Percentiles rank a stretch among this genome's conserved stretches.
Conservation (phyloP, 2,113 vertebrate species). For the Castor canadensis region DNA sequence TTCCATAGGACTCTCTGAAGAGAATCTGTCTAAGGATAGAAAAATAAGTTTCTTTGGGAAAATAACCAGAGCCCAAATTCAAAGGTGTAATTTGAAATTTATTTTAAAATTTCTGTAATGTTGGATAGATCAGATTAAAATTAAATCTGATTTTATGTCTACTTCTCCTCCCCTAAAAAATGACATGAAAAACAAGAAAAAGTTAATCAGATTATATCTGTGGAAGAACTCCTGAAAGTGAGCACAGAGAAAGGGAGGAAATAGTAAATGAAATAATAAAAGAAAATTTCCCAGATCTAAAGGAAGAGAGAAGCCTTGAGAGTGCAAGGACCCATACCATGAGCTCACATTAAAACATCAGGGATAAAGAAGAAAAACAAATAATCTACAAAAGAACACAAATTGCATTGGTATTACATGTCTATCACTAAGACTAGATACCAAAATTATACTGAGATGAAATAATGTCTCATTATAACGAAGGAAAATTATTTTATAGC, state of each 20-base stretch:
- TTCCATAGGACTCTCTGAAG: background rate
- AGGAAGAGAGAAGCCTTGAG: background rate
- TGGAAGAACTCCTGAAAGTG: constrained; percentile 23
- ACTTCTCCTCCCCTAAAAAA: background rate
- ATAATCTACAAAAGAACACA: background rate
- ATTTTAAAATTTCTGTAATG: constrained; percentile 36
- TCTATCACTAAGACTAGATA: constrained; percentile 34
- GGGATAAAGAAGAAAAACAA: background rate
- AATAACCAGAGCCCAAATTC: background rate
- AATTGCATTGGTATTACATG: background rate
- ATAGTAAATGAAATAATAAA: constrained; percentile 25
- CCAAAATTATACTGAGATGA: constrained; percentile 39
- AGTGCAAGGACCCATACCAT: background rate
- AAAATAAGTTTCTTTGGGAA: constrained; percentile 8
- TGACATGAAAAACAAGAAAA: constrained; percentile 34
- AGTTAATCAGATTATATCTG: background rate
- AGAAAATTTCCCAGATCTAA: constrained; percentile 11
- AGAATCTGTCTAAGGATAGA: background rate
- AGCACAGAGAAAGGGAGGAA: background rate
- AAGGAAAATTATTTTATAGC: constrained; percentile 31
- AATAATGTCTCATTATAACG: background rate
- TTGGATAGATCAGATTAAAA: background rate
- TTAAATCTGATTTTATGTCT: background rate
- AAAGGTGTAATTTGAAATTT: background rate
- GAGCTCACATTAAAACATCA: background rate